Base-by-base conservation (phyloP, 2,797 vertebrate genomes). In the Spondyliosoma cantharus region DNA sequence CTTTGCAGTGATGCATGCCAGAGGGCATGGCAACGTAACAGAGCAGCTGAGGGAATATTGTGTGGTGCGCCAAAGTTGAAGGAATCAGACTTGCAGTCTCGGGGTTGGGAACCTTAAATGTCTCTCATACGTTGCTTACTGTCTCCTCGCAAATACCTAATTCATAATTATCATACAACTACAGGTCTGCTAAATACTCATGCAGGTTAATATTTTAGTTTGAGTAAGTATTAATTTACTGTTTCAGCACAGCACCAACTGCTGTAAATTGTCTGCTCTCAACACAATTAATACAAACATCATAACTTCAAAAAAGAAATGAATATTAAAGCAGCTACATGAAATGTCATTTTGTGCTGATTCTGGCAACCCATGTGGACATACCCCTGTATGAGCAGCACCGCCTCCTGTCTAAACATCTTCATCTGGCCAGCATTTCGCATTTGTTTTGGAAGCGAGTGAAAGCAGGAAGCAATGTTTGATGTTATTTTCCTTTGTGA, bases 1-100 rank as follows among this genome's bases (percentile, higher is more conserved):
- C 69, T 86, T 89, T 80, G 77, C 90, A 74, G 73, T 15, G 82
- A 81, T 86, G 85, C 86, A 72, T 86, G 84, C 91, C 87, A 88
- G 86, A 87, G 89, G 90, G 85, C 87, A 89, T 73, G 79, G 83
- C 71, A 80, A 72, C 3, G 74, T 74, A 77, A 71, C 42, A 19
- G 72, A 86, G 84, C 83, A 90, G 84, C 82, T 81, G 59, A 76
- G 77, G 79, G 74, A 84, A 86, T 84, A 80, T 50, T 62, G 73
- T 81, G 62, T 68, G 56, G 56, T 52, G 27, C 42, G 13, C 73
- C 62, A 17, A 78, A 67, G 82, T 74, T 68, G 63, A 73, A 67
- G 43, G 56, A 61, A 42, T 72, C 60, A 85, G 59, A 71, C 32
- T 71, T 45, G 37, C 25, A 84, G 50, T 71, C 52, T 72, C 71